These are phyloP conservation scores for Saccostrea cuccullata DNA, from an alignment of 1,140 invertebrate species.

Conservation along the genomic window DNA sequence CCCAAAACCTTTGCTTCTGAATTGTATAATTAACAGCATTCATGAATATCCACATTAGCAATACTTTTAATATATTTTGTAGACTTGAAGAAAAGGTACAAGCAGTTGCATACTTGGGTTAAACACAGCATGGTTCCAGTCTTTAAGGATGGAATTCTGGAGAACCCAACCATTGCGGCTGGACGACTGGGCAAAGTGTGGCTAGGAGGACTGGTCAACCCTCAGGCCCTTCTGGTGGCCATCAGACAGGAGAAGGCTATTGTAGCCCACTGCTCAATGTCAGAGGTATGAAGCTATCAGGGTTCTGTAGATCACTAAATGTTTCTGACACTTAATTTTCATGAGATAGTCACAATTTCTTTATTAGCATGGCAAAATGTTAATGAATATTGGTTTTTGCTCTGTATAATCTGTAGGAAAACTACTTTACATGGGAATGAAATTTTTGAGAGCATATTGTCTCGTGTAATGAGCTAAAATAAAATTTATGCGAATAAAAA, in stretches of 20 bases:
- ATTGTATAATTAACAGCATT: no score
- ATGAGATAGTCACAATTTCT: no score
- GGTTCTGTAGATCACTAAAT: no score
- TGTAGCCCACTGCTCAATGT: conserved; percentile 62
- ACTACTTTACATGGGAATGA: no score
- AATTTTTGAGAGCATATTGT: no score
- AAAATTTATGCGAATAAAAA: no score
- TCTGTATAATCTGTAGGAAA: no score
- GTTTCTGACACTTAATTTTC: no score
- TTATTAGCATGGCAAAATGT: no score
- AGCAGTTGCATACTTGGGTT: conserved; percentile 73
- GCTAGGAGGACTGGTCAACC: conserved; percentile 77
- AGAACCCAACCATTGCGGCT: conserved; percentile 66
- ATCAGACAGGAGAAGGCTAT: conserved; percentile 75
- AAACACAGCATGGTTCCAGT: conserved; percentile 74
- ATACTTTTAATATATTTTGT: not conserved
- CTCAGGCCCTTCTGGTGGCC: conserved; percentile 71
- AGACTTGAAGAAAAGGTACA: conserved; percentile 72
- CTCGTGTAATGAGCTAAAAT: no score
- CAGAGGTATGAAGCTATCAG: conserved; percentile 62
- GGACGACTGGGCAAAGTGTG: conserved; percentile 72
- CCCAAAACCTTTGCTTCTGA: no score
- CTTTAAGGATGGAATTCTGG: conserved; percentile 60
- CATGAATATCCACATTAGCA: not conserved
- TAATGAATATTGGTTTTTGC: no score